A percentile compares a stretch with the other conserved stretches of the same genome.
phyloP scores from a whole-genome alignment of 2,888 invertebrate genomes.

The Nomada ferruginata region DNA sequence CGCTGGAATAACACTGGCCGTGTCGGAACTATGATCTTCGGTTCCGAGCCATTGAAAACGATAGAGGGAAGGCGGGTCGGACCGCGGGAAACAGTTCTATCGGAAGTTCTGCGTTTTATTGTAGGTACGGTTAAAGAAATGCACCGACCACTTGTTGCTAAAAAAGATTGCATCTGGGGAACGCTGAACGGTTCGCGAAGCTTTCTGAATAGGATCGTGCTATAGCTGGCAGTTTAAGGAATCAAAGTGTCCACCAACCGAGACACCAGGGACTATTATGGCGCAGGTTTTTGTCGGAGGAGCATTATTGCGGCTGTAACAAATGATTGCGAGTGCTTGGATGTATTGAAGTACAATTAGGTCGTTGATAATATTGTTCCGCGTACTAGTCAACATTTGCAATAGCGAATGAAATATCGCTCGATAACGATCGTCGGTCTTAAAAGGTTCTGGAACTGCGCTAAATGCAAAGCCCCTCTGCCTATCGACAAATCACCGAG shows the following conservation, averaged over 20 bases:
- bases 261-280: slow-evolving; percentile 24
- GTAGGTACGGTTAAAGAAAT: slow-evolving; percentile 28
- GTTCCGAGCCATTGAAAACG: slow-evolving; percentile 10
- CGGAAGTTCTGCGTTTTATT: neutral
- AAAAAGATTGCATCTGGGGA: slow-evolving; percentile 51
- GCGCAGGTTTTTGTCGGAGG: neutral
- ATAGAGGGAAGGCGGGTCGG: neutral
- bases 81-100: slow-evolving; percentile 10
- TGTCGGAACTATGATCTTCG: slow-evolving; percentile 13
- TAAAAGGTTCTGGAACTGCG: too few relatives aligned
- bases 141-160: slow-evolving; percentile 73
- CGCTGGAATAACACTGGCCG: slow-evolving; percentile 32
- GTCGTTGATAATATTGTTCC: too few relatives aligned
- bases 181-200: neutral
- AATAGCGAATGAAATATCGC: too few relatives aligned
- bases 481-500: too few relatives aligned
- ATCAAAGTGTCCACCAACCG: neutral
- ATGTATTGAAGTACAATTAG: too few relatives aligned
- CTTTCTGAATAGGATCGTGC: neutral
- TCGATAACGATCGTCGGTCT: too few relatives aligned
- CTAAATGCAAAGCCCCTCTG: too few relatives aligned
- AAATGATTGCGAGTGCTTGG: too few relatives aligned
- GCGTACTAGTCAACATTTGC: too few relatives aligned
- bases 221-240: neutral
- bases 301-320: too few relatives aligned